A percentile compares a stretch with the other conserved stretches of the same genome.
Evolutionary conservation across 2,797 vertebrate species (phyloP).

Genomic region (Chaunax sp.): DNA sequence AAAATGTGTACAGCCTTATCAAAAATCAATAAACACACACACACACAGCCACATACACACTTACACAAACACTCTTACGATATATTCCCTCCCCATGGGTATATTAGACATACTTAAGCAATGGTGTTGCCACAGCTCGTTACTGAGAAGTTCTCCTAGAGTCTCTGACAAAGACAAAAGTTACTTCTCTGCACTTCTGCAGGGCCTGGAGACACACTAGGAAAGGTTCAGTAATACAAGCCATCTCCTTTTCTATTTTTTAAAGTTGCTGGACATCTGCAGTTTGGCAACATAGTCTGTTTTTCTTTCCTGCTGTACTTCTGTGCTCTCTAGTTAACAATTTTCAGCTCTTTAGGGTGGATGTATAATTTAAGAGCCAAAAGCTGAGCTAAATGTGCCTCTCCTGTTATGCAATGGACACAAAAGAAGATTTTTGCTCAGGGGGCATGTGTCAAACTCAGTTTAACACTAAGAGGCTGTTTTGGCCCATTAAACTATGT

Average conservation of each 20-base stretch:
- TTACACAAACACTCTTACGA: constrained; percentile 9
- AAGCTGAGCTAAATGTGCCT: constrained; percentile 26
- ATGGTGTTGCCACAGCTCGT: constrained; percentile 43
- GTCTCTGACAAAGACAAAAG: constrained; percentile 46
- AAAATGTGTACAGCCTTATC: too few relatives aligned
- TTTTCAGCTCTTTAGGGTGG: constrained; percentile 25
- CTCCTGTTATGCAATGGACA: not conserved
- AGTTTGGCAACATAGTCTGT: constrained; percentile 32
- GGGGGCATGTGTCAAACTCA: constrained; percentile 25
- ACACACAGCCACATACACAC: not conserved
- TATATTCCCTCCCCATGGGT: constrained; percentile 18
- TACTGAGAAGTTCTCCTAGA: constrained; percentile 35
- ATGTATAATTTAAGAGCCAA: constrained; percentile 36
- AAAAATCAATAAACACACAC: not conserved
- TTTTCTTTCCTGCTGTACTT: constrained; percentile 30
- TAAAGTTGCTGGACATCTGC: constrained; percentile 27
- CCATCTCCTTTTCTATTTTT: constrained; percentile 34
- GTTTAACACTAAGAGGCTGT: constrained; percentile 21
- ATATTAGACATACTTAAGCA: constrained; percentile 35
- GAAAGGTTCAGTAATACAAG: constrained; percentile 23
- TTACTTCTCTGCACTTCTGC: constrained; percentile 29
- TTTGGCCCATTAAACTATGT: constrained; percentile 28
- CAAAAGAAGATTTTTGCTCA: constrained; percentile 6
- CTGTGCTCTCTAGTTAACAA: constrained; percentile 35
- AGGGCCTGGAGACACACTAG: constrained; percentile 38